phyloP scores from a whole-genome alignment of 2,797 vertebrate genomes.

The Liasis olivaceus region DNA sequence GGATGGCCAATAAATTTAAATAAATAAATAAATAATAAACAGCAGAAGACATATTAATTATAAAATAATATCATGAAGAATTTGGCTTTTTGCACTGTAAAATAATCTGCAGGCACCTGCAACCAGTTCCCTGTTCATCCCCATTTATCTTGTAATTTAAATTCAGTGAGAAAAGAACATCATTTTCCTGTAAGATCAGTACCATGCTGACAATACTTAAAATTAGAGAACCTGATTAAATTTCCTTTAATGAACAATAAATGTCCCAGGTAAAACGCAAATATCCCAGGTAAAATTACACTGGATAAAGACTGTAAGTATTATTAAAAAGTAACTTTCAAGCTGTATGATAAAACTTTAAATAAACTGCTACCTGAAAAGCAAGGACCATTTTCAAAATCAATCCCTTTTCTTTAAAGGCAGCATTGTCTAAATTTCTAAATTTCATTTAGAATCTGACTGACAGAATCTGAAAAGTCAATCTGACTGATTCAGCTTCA shows the following conservation, averaged over 20 bases:
- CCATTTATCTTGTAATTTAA: not conserved
- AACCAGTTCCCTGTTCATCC: not conserved
- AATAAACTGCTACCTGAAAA: not conserved
- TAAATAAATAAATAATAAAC: not conserved
- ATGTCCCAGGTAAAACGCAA: not conserved
- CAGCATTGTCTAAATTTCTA: not conserved
- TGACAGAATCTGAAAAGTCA: not conserved
- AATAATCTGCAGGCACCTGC: not conserved
- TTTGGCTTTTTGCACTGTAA: constrained; percentile 13
- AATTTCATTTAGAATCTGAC: not conserved
- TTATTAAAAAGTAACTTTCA: not conserved
- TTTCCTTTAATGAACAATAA: not conserved
- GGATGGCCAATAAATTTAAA: not conserved
- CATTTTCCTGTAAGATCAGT: not conserved
- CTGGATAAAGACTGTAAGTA: not conserved
- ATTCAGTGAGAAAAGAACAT: not conserved
- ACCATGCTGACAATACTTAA: not conserved
- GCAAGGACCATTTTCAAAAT: not conserved
- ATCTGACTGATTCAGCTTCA: not conserved
- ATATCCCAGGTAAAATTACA: not conserved
- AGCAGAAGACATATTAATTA: not conserved
- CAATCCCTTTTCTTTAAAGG: not conserved
- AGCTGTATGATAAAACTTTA: not conserved
- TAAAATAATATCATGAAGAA: not conserved
- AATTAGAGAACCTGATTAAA: not conserved